Evolutionary conservation across 1,140 invertebrate species (phyloP).

Genomic region (Battus philenor): DNA sequence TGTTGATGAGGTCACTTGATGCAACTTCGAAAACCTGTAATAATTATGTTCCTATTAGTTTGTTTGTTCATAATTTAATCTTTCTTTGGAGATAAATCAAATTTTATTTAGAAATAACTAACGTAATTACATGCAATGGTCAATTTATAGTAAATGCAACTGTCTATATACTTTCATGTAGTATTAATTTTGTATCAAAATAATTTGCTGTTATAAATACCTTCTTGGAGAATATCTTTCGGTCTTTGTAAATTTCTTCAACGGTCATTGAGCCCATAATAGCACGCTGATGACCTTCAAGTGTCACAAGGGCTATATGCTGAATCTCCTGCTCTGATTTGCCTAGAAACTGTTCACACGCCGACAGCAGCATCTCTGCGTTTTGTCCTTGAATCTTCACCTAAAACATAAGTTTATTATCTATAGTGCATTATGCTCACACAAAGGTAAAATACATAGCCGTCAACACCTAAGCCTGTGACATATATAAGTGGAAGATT

Average conservation of each 20-base stretch:
- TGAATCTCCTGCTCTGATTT: slow-evolving; percentile 94
- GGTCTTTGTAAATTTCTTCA: slow-evolving; percentile 99
- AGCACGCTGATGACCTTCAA: slow-evolving; percentile 97
- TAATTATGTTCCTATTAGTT: slow-evolving; percentile 17
- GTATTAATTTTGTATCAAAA: no score
- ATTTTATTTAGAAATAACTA: background rate
- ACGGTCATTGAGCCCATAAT: slow-evolving; percentile 99
- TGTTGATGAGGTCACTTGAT: slow-evolving; percentile 96
- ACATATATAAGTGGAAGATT: no score
- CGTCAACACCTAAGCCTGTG: no score
- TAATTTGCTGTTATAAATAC: no score
- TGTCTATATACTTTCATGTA: no score
- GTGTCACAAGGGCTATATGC: slow-evolving; percentile 94
- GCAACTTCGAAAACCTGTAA: slow-evolving; percentile 91
- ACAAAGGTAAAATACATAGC: background rate
- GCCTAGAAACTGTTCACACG: slow-evolving; percentile 97
- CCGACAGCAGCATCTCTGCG: slow-evolving; percentile 96
- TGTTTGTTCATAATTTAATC: no score
- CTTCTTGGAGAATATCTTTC: slow-evolving; percentile 99
- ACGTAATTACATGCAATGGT: no score
- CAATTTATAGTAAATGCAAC: no score
- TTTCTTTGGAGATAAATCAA: no score
- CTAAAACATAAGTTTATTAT: slow-evolving; percentile 62
- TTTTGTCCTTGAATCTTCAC: slow-evolving; percentile 99
- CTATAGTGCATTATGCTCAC: background rate